Evolutionary conservation across 2,888 invertebrate species (phyloP), one percentile per base, ranked within the genome.

Genomic region (Perizoma flavofasciatum): DNA sequence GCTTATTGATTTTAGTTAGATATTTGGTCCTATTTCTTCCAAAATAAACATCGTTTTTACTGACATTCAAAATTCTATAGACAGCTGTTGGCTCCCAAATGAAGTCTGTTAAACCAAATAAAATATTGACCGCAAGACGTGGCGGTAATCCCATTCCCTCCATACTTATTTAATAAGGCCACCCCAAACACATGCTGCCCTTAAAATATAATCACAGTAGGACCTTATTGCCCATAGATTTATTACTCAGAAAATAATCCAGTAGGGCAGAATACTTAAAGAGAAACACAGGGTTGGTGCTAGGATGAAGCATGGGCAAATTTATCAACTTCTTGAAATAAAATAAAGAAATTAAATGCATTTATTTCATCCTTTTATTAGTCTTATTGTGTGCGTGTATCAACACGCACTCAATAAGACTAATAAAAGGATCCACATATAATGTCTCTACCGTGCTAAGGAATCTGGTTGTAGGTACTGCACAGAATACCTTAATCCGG

Each of bases 231-330:
- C 74, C 76, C 74, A 76, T 77, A 78, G 80, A 87, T 87, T 85
- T 86, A 86, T 83, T 55, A 77, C 71, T 61, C 56, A 55, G 69
- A 68, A 75, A 74, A 82, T 82, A 82, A 85, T 82, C 78, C 63
- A 65, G 64, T 63, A 67, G 68, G 71, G 69, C 59, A 68, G 82
- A 79, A 84, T 84, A 77, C 75, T 52, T 45, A 61, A 65, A 50
- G 41, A 61, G 59, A 35, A 10, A 11, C 32, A n/a, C 60, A 60
- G 60, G 22, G 55, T 8, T 8, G 61, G 45, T 33, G 10, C 6
- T 22, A 55, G 55, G n/a, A n/a, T 33, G 9, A 10, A 37, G 11
- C 32, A 45, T 32, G 41, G 6, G 9, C 41, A 22, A 39, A 32
- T 22, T 22, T 22, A 22, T 22, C 22, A 22, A 2, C 1, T 22